A percentile compares a stretch with the other conserved stretches of the same genome.
Conservation (phyloP, 2,888 invertebrate species). For the Drosophila heteroneura region DNA sequence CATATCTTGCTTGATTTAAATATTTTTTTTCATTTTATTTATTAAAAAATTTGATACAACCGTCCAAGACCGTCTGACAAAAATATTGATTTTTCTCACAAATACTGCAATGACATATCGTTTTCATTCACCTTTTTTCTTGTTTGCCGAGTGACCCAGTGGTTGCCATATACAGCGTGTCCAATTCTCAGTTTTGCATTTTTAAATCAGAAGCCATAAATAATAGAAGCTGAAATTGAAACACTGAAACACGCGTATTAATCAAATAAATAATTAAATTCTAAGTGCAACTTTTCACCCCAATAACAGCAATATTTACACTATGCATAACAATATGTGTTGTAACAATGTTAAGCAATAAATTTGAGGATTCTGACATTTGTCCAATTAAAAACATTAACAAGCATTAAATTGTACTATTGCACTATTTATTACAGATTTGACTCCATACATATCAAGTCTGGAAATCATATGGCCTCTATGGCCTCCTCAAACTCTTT, state of each 20-base stretch:
- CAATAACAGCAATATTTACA: background rate
- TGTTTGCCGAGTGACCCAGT: background rate
- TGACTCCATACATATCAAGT: background rate
- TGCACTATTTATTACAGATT: background rate
- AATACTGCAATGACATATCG: constrained; percentile 1
- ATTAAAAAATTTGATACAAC: background rate
- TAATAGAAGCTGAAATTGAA: background rate
- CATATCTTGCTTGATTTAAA: background rate
- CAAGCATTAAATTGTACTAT: background rate
- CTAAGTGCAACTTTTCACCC: background rate
- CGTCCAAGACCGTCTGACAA: background rate
- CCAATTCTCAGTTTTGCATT: constrained; percentile 3
- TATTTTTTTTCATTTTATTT: background rate
- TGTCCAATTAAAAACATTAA: background rate
- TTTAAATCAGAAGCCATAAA: background rate
- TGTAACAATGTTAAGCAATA: background rate
- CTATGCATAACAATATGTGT: too few relatives aligned
- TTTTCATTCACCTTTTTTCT: constrained; percentile 1
- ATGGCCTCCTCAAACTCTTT: background rate
- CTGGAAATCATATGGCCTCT: background rate
- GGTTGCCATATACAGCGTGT: background rate
- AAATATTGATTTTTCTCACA: constrained; percentile 11
- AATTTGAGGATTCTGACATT: background rate
- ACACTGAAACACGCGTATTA: background rate
- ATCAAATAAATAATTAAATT: background rate